Percentiles rank a stretch among this genome's conserved stretches.
Evolutionary conservation across 2,797 vertebrate species (phyloP).

Genomic region (Pteronotus mesoamericanus): DNA sequence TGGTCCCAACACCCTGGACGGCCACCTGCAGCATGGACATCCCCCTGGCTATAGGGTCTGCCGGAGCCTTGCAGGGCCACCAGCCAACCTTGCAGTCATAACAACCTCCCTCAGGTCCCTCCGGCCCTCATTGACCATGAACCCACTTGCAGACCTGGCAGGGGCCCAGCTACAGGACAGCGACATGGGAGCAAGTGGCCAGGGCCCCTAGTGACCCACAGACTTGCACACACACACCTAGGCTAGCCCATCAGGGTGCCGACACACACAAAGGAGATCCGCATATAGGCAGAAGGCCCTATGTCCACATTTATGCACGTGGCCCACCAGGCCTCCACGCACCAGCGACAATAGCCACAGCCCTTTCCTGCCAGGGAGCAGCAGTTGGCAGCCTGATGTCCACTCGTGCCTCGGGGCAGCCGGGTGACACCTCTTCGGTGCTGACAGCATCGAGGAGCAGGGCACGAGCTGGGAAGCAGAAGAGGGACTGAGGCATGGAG

Average conservation of each 20-base stretch:
- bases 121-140: not conserved
- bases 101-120: not conserved
- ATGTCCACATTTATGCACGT: rapidly evolving
- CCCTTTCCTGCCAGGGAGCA: rapidly evolving
- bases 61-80: not conserved
- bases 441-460: no score
- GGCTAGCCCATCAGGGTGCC: rapidly evolving
- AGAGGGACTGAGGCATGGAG: rapidly evolving
- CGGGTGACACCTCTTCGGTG: rapidly evolving
- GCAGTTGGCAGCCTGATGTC: rapidly evolving
- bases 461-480: not conserved
- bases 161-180: not conserved
- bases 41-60: rapidly evolving
- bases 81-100: not conserved
- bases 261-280: not conserved
- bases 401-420: rapidly evolving
- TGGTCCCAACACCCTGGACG: rapidly evolving
- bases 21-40: no score
- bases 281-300: rapidly evolving
- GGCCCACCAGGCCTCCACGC: rapidly evolving
- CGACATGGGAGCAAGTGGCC: rapidly evolving
- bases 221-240: not conserved
- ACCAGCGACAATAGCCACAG: not conserved
- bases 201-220: not conserved
- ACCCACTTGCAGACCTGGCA: rapidly evolving